Evolutionary conservation across 2,113 vertebrate species (phyloP).

Genomic region (Nicator chloris): DNA sequence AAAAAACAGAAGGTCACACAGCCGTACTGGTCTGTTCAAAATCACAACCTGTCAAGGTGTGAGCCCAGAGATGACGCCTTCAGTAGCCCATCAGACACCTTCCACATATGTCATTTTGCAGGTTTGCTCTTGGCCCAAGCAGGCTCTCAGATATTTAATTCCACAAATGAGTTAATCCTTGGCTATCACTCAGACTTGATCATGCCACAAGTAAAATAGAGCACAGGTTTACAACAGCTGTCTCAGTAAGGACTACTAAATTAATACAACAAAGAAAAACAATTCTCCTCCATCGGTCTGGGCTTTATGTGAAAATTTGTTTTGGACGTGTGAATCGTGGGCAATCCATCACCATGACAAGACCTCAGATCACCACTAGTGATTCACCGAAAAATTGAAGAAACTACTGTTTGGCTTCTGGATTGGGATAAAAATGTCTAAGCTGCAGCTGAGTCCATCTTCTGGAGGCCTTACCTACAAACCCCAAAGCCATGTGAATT

Average conservation of each 20-base stretch:
- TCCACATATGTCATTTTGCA: not conserved
- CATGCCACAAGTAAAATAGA: not conserved
- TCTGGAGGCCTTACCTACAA: not conserved
- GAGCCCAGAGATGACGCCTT: not conserved
- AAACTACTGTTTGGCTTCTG: not conserved
- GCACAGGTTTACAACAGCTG: not conserved
- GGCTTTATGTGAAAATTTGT: not conserved
- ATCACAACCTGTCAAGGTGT: not conserved
- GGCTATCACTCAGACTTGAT: not conserved
- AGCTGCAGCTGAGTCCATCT: not conserved
- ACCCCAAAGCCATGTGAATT: not conserved
- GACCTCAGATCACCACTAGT: not conserved
- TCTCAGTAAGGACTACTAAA: not conserved
- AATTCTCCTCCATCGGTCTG: not conserved
- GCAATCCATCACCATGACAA: not conserved
- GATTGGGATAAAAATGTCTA: not conserved
- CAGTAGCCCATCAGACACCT: not conserved
- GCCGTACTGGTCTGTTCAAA: not conserved
- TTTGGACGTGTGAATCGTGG: not conserved
- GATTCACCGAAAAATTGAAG: not conserved
- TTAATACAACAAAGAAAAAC: not conserved
- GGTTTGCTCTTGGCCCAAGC: not conserved
- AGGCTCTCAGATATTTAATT: not conserved
- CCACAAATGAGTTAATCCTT: not conserved
- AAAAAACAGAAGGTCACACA: not conserved